Evolutionary conservation across 2,888 invertebrate genomes (phyloP), one percentile per base, ranked within the genome.

Genomic region (Miltochrista miniata): DNA sequence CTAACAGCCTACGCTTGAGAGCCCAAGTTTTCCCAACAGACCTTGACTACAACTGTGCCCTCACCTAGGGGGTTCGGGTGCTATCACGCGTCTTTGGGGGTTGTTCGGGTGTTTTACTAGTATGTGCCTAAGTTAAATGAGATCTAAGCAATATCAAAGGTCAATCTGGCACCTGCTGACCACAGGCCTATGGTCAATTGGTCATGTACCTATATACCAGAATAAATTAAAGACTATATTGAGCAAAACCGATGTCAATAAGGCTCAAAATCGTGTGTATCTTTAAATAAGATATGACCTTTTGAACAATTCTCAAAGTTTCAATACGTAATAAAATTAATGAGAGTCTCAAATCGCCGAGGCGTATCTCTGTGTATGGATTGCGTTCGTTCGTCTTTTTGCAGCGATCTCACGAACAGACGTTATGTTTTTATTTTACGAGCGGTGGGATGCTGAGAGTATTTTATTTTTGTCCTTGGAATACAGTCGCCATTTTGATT

Each of bases 341-440:
- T 56, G 50, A 56, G 44, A 58, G 14, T 43, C 44, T 37, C 45
- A 51, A 51, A 50, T 51, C 41, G 56, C 41, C 41, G 51, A 60
- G 59, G 66, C 61, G 62, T 61, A 54, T 64, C 66, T 61, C 7
- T 51, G 40, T 57, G 54, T 31, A 31, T 31, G 51, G 59, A 44
- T 46, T 61, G 41, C 35, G 47, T 62, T 64, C 35, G 47, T 62
- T 64, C 35, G 52, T 64, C 51, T 58, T 68, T 63, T 66, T 64
- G 54, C 53, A 37, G 37, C 43, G 13, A 54, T 63, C 49, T 59
- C 45, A 30, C 33, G 53, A 61, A 56, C 48, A 31, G 51, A 31
- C 36, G 10, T 50, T 18, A 24, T 24, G 5, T 24, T 24, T 66
- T 57, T 54, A 48, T 63, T 44, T 11, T 47, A 34, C 30, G 35